Percentiles rank a stretch among this genome's conserved stretches.
Evolutionary conservation across 2,888 invertebrate species (phyloP).

Genomic region (Leucophora obtusa): DNA sequence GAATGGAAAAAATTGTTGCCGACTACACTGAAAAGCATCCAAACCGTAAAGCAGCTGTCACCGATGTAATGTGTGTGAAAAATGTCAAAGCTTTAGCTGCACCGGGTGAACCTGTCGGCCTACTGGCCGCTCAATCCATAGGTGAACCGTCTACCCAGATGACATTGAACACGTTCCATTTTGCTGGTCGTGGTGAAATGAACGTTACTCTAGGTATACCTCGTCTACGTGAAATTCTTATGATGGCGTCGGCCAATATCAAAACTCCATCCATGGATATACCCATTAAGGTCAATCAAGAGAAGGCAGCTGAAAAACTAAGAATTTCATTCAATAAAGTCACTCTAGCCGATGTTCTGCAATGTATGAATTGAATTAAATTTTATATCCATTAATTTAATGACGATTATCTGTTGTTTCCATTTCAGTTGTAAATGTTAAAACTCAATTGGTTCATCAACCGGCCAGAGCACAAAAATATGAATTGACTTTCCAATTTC

Average conservation of each 20-base stretch:
- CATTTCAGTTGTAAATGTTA: slow-evolving; percentile 73
- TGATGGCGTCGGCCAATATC: slow-evolving; percentile 95
- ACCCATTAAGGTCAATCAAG: slow-evolving; percentile 84
- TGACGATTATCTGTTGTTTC: neutral
- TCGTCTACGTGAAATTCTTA: slow-evolving; percentile 95
- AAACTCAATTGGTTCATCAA: slow-evolving; percentile 79
- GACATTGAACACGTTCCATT: slow-evolving; percentile 99
- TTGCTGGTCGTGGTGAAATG: slow-evolving; percentile 99
- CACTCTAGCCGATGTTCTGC: slow-evolving; percentile 87
- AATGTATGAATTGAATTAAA: slow-evolving; percentile 77
- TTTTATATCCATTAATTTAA: neutral
- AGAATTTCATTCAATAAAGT: slow-evolving; percentile 87
- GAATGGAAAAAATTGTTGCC: slow-evolving; percentile 84
- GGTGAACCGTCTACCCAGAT: slow-evolving; percentile 99
- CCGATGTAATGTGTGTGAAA: slow-evolving; percentile 87
- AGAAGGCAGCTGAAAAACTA: slow-evolving; percentile 83
- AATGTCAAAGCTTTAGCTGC: slow-evolving; percentile 87
- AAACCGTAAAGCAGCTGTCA: slow-evolving; percentile 79
- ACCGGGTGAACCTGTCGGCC: slow-evolving; percentile 95
- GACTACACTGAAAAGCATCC: slow-evolving; percentile 81
- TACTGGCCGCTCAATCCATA: slow-evolving; percentile 97
- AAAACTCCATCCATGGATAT: slow-evolving; percentile 98
- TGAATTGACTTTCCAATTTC: slow-evolving; percentile 85
- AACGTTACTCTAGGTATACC: slow-evolving; percentile 99
- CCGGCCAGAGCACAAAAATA: slow-evolving; percentile 83